phyloP scores from a whole-genome alignment of 2,888 invertebrate genomes.

The Melipona bicolor region DNA sequence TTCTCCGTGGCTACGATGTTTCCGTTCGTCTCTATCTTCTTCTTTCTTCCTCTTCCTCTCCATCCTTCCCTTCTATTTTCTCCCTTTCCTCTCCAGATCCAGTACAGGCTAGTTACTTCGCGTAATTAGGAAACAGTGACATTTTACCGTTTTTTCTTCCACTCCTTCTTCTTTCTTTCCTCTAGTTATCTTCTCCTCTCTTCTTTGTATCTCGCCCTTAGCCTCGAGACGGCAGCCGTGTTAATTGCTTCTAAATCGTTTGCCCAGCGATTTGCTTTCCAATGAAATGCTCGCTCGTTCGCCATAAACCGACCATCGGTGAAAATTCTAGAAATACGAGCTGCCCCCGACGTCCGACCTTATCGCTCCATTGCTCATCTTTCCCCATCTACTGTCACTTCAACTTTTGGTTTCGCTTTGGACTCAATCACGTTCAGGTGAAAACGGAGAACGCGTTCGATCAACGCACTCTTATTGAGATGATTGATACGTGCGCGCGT shows the following conservation, averaged over 20 bases:
- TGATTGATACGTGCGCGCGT: too few species aligned
- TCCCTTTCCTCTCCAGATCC: constrained; percentile 19
- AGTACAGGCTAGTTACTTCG: constrained; percentile 72
- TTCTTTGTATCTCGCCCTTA: not conserved
- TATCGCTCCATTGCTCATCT: not conserved
- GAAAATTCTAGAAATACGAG: constrained; percentile 13
- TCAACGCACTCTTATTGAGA: too few species aligned
- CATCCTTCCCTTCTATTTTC: constrained; percentile 25
- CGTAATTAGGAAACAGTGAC: constrained; percentile 81
- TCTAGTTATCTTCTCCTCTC: not conserved
- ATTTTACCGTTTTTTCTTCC: constrained; percentile 78
- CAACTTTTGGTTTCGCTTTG: too few species aligned
- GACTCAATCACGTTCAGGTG: too few species aligned
- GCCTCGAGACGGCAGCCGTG: constrained; percentile 8
- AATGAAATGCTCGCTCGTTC: not conserved
- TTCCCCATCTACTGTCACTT: too few species aligned
- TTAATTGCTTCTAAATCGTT: not conserved
- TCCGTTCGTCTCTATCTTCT: constrained; percentile 47
- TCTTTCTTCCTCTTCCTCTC: constrained; percentile 23
- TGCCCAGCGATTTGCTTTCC: not conserved
- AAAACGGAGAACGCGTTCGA: too few species aligned
- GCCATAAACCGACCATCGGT: constrained; percentile 18
- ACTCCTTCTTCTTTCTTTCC: constrained; percentile 20
- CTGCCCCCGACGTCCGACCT: not conserved
- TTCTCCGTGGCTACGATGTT: constrained; percentile 51